Base-by-base conservation (phyloP, 2,797 vertebrate genomes). In the Pristis pectinata region DNA sequence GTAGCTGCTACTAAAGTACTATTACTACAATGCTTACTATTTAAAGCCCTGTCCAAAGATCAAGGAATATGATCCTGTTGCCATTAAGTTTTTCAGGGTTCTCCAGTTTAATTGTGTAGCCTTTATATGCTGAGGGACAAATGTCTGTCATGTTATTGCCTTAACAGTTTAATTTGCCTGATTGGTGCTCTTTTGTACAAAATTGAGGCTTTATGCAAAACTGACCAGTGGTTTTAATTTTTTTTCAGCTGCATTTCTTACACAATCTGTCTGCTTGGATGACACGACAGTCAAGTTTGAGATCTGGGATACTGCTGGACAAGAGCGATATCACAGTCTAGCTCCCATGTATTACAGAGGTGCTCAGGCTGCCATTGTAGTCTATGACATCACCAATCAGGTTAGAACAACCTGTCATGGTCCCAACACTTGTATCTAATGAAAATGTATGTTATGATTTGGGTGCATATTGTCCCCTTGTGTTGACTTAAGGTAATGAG, bases 221-320 rank as follows among this genome's bases (percentile, higher is more conserved):
- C 49, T 53, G 49, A 53, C 49, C 49, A 74, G 3, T 70, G 67
- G 67, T 74, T 74, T 74, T 74, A 27, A 24, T 74, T 24, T 74
- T 74, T 67, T 22, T 74, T 24, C 95, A 98, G 97, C 97, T 76
- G 97, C 97, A 30, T 98, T 98, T 95, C 97, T 98, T 72, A 98
- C 97, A 80, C 97, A 98, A 91, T 97, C 97, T 0, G 97, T 98
- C 94, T 98, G 97, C 96, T 96, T 98, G 96, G 97, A 98, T 87
- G 97, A 97, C 95, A 97, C 97, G 92, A 98, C 97, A 41, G 97
- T 98, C 80, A 98, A 98, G 95, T 98, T 98, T 95, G 97, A 98
- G 95, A 98, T 98, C 95, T 98, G 97, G 97, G 97, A 98, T 94
- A 98, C 97, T 19, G 97, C 97, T 27, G 97, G 97, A 41, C 97